phyloP scores from a whole-genome alignment of 2,888 invertebrate genomes.

The Flexamia atlantica region DNA sequence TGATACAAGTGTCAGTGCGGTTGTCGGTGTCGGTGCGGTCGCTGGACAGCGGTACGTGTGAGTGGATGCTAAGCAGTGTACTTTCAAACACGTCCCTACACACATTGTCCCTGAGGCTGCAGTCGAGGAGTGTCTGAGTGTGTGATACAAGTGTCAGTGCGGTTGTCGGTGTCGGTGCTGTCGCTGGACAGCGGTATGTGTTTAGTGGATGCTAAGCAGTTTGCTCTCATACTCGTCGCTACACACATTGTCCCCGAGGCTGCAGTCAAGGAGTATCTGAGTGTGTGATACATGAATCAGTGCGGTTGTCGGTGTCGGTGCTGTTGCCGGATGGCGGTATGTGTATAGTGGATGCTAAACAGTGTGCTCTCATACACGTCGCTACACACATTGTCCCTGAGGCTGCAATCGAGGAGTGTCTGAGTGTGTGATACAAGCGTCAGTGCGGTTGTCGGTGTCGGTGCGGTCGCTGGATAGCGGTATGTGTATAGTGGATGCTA shows the following conservation, averaged over 20 bases:
- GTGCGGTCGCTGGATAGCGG: background rate
- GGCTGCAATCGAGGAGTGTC: no score
- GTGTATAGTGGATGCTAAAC: no score
- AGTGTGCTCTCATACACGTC: no score
- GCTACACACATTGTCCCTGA: no score
- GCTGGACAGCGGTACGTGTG: background rate
- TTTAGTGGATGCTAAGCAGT: conserved; percentile 42
- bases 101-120: background rate
- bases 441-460: background rate
- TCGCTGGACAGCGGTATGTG: background rate
- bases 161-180: background rate
- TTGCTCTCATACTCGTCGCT: no score
- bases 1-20: background rate
- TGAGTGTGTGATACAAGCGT: no score
- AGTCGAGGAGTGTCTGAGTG: no score
- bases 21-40: background rate
- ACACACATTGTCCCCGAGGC: no score
- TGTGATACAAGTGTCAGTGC: background rate
- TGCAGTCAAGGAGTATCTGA: no score
- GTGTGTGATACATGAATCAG: no score
- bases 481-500: background rate
- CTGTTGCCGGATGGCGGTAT: no score
- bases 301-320: no score
- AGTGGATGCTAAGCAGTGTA: background rate
- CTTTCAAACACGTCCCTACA: background rate